Evolutionary conservation across 2,888 invertebrate genomes (phyloP), one percentile per base, ranked within the genome.

Genomic region (Cerastoderma edule): DNA sequence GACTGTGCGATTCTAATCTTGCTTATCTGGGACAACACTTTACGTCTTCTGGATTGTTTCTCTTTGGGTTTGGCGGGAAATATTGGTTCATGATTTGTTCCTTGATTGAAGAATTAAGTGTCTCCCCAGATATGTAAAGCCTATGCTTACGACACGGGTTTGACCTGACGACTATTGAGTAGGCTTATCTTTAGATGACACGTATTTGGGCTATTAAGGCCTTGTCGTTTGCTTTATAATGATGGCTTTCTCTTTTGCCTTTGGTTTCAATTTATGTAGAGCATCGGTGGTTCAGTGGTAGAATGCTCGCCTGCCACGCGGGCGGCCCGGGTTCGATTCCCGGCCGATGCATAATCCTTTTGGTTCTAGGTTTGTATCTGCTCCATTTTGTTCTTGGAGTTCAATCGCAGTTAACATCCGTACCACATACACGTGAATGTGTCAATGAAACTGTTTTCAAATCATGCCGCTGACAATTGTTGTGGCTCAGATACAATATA

Each of bases 241-340:
- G n/a, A n/a, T n/a, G n/a, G n/a, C n/a, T n/a, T n/a, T n/a, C n/a
- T n/a, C n/a, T n/a, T n/a, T n/a, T n/a, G n/a, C n/a, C n/a, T 39
- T 39, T 10, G 16, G 16, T 16, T 39, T 16, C 2, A 16, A n/a
- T 46, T 46, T 2, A 5, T 10, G 24, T 1, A 1, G 5, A 1
- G 50, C 50, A 50, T 50, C 50, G 50, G 50, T 50, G 50, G 50
- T 50, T 50, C 50, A 50, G 50, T 50, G 50, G 50, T 50, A 50
- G 50, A 50, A 50, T 50, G 50, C 50, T 50, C 50, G 50, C 50
- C 50, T 50, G 50, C 50, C 50, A 50, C 50, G 50, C 50, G 50
- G 50, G 50, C 50, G 50, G 50, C 50, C 50, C 50, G 50, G 50
- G 50, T 50, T 50, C 50, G 50, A 50, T 50, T 50, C 50, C 50